Percentiles rank a stretch among this genome's conserved stretches.
Conservation (phyloP, 1,140 invertebrate species). For the Magallana ariakensis region DNA sequence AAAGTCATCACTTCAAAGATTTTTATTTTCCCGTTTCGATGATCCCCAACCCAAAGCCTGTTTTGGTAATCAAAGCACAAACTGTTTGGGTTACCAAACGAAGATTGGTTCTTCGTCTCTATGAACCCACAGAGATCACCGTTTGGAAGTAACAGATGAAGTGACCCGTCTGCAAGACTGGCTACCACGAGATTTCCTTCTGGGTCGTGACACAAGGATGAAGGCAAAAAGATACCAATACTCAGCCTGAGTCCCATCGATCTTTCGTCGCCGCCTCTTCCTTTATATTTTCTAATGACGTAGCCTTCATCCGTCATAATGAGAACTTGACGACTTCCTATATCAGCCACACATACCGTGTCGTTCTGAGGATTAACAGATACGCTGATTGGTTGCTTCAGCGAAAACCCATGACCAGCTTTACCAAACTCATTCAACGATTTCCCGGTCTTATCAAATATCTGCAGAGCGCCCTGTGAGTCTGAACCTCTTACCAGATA, state of each 20-base stretch:
- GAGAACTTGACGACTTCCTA: background rate
- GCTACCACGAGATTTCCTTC: slow-evolving; percentile 33
- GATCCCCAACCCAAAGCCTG: background rate
- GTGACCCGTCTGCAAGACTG: background rate
- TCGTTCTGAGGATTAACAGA: slow-evolving; percentile 33
- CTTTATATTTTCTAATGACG: slow-evolving; percentile 40
- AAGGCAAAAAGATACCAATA: background rate
- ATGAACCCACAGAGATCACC: slow-evolving; percentile 11
- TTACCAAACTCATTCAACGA: background rate
- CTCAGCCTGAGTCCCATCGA: background rate
- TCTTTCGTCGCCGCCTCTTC: background rate
- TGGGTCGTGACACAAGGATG: slow-evolving; percentile 24
- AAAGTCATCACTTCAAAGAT: slow-evolving; percentile 10
- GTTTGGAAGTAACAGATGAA: background rate
- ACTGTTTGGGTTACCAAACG: background rate
- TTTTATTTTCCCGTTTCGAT: background rate
- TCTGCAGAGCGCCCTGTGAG: background rate
- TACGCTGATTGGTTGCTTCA: background rate
- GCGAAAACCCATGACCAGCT: background rate
- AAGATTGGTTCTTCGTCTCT: background rate
- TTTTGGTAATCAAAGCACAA: slow-evolving; percentile 1
- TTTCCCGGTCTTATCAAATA: background rate
- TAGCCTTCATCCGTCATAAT: slow-evolving; percentile 19
- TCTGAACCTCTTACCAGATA: background rate
- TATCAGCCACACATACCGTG: slow-evolving; percentile 29